Evolutionary conservation across 92 coral and sea anemone genomes (phyloP).

Genomic region (Phymanthus crucifer): DNA sequence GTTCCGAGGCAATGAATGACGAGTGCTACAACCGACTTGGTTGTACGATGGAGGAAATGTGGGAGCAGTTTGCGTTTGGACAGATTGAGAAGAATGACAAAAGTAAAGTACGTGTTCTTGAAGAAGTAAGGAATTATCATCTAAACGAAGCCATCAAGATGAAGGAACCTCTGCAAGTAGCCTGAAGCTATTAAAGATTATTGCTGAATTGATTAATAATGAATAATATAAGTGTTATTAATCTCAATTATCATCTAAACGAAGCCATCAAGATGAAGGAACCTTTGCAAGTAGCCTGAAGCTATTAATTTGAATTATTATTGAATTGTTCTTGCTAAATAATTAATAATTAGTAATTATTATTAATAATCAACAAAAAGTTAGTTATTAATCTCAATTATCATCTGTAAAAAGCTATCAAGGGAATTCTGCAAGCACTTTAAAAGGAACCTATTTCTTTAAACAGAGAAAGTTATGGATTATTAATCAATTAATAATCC

Average conservation of each 20-base stretch:
- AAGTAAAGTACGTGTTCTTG: slow-evolving; percentile 37
- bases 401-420: neutral
- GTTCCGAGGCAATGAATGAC: slow-evolving; percentile 30
- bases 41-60: slow-evolving; percentile 37
- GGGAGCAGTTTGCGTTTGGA: slow-evolving; percentile 35
- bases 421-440: slow-evolving; percentile 56
- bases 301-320: slow-evolving; percentile 68
- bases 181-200: neutral
- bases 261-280: slow-evolving; percentile 32
- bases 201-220: too few species aligned
- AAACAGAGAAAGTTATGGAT: too few species aligned
- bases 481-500: too few species aligned
- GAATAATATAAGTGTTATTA: too few species aligned
- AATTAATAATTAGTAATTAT: too few species aligned
- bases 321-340: too few species aligned
- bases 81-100: slow-evolving; percentile 35
- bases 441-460: too few species aligned
- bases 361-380: too few species aligned
- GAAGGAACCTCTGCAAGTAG: slow-evolving; percentile 32
- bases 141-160: slow-evolving; percentile 44
- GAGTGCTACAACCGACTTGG: slow-evolving; percentile 17
- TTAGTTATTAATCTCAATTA: too few species aligned
- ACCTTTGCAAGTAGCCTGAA: slow-evolving; percentile 59
- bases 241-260: too few species aligned
- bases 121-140: slow-evolving; percentile 39